Evolutionary conservation across 2,888 invertebrate species (phyloP), one percentile per base, ranked within the genome.

Genomic region (Trilocha varians): DNA sequence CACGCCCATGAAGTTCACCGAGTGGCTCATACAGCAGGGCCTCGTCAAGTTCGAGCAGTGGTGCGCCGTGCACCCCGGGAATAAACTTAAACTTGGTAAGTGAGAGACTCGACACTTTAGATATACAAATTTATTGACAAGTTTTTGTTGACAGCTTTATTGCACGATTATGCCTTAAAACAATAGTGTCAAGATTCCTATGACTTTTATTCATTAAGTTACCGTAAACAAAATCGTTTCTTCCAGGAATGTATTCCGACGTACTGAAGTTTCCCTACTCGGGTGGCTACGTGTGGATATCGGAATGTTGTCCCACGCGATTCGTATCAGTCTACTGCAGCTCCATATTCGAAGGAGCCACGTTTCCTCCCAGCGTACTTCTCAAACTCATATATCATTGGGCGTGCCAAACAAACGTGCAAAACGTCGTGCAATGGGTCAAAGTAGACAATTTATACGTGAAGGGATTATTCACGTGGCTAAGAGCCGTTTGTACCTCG

Each of bases 271-370:
- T 95, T 68, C 94, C 94, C 0, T 94, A 91, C 69, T 94, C 94
- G 0, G 96, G 96, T 0, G 96, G 96, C 32, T 96, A 96, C 63
- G 95, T 96, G 1, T 96, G 96, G 96, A 94, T 96, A 52, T 93
- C 93, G 0, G 93, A 93, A 49, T 96, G 95, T 65, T 96, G 96
- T 56, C 93, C 94, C 0, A 92, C 92, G 6, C 89, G 92, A 37
- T 95, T 93, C 65, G 92, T 95, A 3, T 96, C 96, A 0, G 94
- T 96, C 0, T 96, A 95, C 74, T 91, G 91, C 49, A 94, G 94
- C 17, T 96, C 96, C 0, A 87, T 96, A 40, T 96, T 96, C 62
- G 95, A 96, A 74, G 93, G 93, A 0, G 92, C 94, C 2, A 91
- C 93, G 0, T 93, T 95, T 74, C 92, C 94, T 0, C 95, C 96